Conservation (phyloP, 2,113 vertebrate species). For the Hymenochirus boettgeri region DNA sequence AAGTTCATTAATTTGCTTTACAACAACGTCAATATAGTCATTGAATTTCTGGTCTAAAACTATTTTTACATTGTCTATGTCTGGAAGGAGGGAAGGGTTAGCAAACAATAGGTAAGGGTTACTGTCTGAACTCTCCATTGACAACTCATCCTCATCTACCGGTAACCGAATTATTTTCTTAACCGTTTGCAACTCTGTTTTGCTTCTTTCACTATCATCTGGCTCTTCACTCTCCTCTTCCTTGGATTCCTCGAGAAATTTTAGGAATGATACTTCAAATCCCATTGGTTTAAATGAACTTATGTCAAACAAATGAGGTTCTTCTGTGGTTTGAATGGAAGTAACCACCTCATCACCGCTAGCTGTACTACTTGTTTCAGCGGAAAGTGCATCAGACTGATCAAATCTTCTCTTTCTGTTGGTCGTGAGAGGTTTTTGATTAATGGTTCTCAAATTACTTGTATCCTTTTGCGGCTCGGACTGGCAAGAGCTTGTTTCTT, state of each 20-base stretch:
- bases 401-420: constrained; percentile 65
- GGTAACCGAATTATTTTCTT: constrained; percentile 50
- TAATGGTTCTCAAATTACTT: constrained; percentile 64
- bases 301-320: constrained; percentile 71
- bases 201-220: constrained; percentile 58
- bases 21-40: constrained; percentile 64
- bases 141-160: constrained; percentile 43
- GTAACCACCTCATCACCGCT: constrained; percentile 72
- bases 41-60: constrained; percentile 75
- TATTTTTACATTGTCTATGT: constrained; percentile 77
- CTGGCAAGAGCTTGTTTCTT: constrained; percentile 54
- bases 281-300: constrained; percentile 93
- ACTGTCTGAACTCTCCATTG: constrained; percentile 57
- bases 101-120: constrained; percentile 76
- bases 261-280: constrained; percentile 92
- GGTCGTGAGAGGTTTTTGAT: constrained; percentile 70
- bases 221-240: constrained; percentile 67
- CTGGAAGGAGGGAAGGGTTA: constrained; percentile 75
- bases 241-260: constrained; percentile 88
- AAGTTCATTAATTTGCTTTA: constrained; percentile 94
- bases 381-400: constrained; percentile 48
- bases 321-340: constrained; percentile 60
- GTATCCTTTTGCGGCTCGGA: constrained; percentile 61
- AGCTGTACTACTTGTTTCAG: constrained; percentile 44
- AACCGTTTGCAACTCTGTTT: constrained; percentile 59